Percentiles rank a stretch among this genome's conserved stretches.
Evolutionary conservation across 2,888 invertebrate species (phyloP).

Genomic region (Sinodicranocentrus sp.): DNA sequence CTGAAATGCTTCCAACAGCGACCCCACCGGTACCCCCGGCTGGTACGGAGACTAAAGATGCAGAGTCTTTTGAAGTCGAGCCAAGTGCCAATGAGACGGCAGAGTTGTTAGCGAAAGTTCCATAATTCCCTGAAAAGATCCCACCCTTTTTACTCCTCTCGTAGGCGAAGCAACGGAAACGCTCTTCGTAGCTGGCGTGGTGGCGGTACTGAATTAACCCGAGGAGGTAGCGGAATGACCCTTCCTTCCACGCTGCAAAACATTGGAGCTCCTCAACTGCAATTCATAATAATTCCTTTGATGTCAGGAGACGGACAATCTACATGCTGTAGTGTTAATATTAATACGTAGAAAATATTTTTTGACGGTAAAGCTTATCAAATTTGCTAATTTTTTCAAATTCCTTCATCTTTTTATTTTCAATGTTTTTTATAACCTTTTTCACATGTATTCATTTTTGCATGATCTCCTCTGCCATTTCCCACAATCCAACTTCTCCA

Average conservation of each 20-base stretch:
- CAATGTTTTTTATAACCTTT: too few relatives aligned
- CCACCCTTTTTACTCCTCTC: conserved; percentile 82
- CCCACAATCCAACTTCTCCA: too few relatives aligned
- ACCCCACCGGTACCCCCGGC: conserved; percentile 77
- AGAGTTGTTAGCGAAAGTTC: conserved; percentile 63
- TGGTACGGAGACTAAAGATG: conserved; percentile 76
- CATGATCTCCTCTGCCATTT: too few relatives aligned
- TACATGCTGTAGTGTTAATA: too few relatives aligned
- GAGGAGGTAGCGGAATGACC: conserved; percentile 92
- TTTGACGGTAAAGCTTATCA: too few relatives aligned
- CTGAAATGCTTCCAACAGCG: conserved; percentile 77
- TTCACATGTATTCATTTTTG: too few relatives aligned
- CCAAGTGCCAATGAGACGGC: conserved; percentile 73
- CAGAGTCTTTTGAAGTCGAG: conserved; percentile 78
- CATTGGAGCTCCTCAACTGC: conserved; percentile 95
- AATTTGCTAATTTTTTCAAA: too few relatives aligned
- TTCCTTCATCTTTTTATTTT: too few relatives aligned
- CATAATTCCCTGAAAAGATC: conserved; percentile 56
- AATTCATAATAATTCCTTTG: too few relatives aligned
- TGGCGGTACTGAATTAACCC: conserved; percentile 93
- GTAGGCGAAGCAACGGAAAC: conserved; percentile 97
- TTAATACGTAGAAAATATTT: too few relatives aligned
- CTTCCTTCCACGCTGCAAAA: conserved; percentile 95
- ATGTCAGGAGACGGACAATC: too few relatives aligned
- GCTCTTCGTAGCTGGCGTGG: conserved; percentile 88